Conservation (phyloP, 2,113 vertebrate genomes). For the Syngnathus typhle region DNA sequence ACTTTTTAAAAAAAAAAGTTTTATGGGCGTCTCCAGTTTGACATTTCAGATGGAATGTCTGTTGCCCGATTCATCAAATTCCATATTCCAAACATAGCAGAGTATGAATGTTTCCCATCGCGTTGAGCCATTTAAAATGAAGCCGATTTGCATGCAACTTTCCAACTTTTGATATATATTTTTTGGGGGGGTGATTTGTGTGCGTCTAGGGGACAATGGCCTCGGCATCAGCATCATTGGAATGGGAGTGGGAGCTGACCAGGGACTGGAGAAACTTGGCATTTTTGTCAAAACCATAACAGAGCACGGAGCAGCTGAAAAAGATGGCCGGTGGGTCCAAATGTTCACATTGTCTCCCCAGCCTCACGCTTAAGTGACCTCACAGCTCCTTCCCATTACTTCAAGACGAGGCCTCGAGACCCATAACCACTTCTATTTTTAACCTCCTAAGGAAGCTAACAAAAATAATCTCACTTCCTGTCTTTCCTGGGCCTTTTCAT, state of each 20-base stretch:
- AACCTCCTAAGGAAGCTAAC: conserved; percentile 22
- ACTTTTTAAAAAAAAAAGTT: neutral
- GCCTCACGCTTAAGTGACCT: neutral
- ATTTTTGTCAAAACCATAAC: conserved; percentile 94
- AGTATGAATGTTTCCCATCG: neutral
- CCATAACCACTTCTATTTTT: conserved; percentile 34
- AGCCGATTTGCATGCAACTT: neutral
- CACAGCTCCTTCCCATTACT: neutral
- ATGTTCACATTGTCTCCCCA: neutral
- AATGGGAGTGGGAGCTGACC: conserved; percentile 91
- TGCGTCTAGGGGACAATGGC: conserved; percentile 80
- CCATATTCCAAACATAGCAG: neutral
- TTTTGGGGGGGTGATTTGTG: neutral
- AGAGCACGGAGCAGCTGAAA: conserved; percentile 81
- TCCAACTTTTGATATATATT: neutral
- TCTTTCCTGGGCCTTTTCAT: conserved; percentile 23
- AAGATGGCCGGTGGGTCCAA: conserved; percentile 77
- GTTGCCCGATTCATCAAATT: neutral
- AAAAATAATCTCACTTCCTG: conserved; percentile 22
- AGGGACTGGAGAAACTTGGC: conserved; percentile 87
- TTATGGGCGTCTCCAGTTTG: neutral
- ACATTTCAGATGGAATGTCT: neutral
- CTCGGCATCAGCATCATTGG: conserved; percentile 92
- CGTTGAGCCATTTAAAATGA: neutral
- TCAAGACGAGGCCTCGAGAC: conserved; percentile 6